Conservation (phyloP, 2,113 vertebrate genomes). For the Atrichornis clamosus region DNA sequence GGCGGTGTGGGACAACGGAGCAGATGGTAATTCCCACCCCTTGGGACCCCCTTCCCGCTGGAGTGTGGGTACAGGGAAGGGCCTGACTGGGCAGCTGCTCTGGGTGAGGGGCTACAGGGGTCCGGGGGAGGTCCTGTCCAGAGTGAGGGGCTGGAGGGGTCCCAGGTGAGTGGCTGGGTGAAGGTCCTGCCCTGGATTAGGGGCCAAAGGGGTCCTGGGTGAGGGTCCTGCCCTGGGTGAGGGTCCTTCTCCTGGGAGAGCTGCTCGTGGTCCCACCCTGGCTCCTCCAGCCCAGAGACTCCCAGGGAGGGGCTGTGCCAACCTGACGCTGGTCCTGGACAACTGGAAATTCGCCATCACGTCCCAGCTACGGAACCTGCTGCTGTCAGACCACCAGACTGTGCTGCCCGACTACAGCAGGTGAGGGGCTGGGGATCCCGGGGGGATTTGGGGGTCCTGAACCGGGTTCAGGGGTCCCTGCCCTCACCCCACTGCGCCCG, state of each 20-base stretch:
- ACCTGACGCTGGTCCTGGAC: constrained; percentile 84
- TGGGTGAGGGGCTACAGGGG: no score
- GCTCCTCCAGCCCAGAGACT: constrained; percentile 55
- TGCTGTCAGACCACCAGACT: constrained; percentile 81
- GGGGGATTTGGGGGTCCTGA: accelerated
- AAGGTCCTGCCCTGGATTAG: no score
- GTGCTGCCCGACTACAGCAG: constrained; percentile 86
- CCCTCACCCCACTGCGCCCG: neutral
- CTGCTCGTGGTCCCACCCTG: neutral
- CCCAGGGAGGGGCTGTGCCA: constrained; percentile 73
- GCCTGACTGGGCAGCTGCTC: neutral
- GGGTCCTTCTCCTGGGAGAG: neutral
- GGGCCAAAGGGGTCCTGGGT: neutral
- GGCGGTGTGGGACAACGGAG: constrained; percentile 42
- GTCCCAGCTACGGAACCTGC: constrained; percentile 82
- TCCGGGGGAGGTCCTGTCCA: neutral
- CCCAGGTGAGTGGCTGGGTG: neutral
- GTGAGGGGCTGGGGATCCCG: constrained; percentile 29
- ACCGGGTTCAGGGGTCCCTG: accelerated
- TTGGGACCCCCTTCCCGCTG: neutral
- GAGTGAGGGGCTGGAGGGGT: no score
- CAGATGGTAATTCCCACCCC: constrained; percentile 41
- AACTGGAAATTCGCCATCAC: constrained; percentile 90
- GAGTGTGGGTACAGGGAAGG: accelerated
- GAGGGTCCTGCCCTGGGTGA: neutral